Evolutionary conservation across 2,888 invertebrate species (phyloP).

Genomic region (Cinara cedri): DNA sequence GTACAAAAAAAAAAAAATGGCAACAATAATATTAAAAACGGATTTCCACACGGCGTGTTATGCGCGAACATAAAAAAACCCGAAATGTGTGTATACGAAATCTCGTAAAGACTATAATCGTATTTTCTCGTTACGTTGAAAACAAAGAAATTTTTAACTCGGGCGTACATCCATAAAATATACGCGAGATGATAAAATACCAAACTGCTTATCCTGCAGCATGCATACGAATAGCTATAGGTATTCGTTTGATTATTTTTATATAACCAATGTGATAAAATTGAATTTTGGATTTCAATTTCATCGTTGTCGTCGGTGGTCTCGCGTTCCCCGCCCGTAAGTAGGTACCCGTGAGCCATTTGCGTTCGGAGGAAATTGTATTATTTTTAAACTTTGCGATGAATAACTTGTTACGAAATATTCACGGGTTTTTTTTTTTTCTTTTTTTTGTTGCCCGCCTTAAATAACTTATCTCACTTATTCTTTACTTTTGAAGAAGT

Average conservation of each 20-base stretch:
- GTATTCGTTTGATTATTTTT: slow-evolving; percentile 40
- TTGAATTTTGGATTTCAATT: slow-evolving; percentile 52
- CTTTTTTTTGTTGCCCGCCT: not conserved
- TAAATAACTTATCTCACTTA: slow-evolving; percentile 33
- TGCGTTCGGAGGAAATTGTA: slow-evolving; percentile 35
- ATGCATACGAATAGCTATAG: not conserved
- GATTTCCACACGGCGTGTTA: no score
- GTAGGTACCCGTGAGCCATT: slow-evolving; percentile 26
- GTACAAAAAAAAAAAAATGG: no score
- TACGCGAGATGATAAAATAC: slow-evolving; percentile 8
- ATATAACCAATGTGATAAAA: slow-evolving; percentile 25
- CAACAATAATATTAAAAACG: no score
- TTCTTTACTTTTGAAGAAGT: slow-evolving; percentile 38
- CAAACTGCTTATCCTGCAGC: not conserved
- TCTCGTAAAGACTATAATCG: no score
- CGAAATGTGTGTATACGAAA: no score
- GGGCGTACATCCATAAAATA: not conserved
- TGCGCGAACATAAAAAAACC: no score
- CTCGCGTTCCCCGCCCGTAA: slow-evolving; percentile 12
- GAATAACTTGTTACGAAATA: slow-evolving; percentile 47
- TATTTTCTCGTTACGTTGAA: no score
- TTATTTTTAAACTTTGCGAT: slow-evolving; percentile 46
- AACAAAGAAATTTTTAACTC: no score
- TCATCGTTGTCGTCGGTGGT: slow-evolving; percentile 23
- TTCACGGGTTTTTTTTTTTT: slow-evolving; percentile 16